A percentile compares a stretch with the other conserved stretches of the same genome.
These are phyloP conservation scores for Antechinus flavipes DNA, from an alignment of 2,113 vertebrate species.

Conservation along the genomic window DNA sequence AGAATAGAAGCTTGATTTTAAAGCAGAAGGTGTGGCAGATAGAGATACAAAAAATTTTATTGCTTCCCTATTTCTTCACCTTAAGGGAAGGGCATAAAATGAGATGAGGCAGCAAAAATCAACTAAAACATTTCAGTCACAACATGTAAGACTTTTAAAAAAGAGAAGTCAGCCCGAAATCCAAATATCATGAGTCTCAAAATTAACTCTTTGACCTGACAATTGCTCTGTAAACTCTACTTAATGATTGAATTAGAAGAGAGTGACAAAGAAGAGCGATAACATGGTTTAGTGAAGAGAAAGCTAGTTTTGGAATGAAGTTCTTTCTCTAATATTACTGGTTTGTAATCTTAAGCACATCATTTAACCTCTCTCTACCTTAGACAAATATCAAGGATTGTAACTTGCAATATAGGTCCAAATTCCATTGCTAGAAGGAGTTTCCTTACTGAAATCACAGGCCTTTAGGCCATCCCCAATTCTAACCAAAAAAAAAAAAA, in stretches of 20 bases:
- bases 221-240: background rate
- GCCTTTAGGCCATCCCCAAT: background rate
- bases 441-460: background rate
- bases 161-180: background rate
- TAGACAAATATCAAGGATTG: background rate
- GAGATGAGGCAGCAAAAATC: background rate
- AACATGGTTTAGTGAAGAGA: background rate
- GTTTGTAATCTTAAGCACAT: background rate
- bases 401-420: background rate
- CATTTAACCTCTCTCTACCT: background rate
- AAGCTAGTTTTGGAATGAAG: background rate
- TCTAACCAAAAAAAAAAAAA: background rate
- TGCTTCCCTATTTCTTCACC: background rate
- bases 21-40: background rate
- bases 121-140: background rate
- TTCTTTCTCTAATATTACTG: background rate
- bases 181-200: background rate
- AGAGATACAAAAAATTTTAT: background rate
- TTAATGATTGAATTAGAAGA: background rate
- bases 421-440: background rate
- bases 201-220: background rate
- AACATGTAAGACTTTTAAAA: background rate
- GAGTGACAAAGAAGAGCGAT: background rate
- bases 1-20: conserved; percentile 10
- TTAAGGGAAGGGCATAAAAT: background rate